A percentile compares a stretch with the other conserved stretches of the same genome.
phyloP scores from a whole-genome alignment of 2,797 vertebrate species.

The Perodicticus potto region DNA sequence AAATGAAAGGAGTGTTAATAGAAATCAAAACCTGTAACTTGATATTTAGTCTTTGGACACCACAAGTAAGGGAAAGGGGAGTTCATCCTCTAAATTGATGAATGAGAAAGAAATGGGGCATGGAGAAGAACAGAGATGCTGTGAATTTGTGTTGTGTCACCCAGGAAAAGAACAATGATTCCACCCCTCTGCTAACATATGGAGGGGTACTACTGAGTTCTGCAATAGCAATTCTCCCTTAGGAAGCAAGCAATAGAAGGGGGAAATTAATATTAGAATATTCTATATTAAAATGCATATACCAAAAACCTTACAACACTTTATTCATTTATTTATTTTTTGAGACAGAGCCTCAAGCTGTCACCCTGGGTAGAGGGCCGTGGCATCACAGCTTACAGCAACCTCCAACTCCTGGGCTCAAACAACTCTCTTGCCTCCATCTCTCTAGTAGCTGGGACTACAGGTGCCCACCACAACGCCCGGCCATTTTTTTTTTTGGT shows the following conservation, averaged over 20 bases:
- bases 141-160: background rate
- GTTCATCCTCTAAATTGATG: background rate
- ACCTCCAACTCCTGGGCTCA: no score
- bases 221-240: conserved; percentile 53
- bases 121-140: background rate
- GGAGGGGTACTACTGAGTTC: conserved; percentile 45
- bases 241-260: background rate
- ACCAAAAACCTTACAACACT: background rate
- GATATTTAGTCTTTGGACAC: background rate
- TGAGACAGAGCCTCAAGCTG: no score
- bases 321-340: no score
- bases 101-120: background rate
- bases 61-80: background rate
- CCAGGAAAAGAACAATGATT: background rate
- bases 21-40: background rate
- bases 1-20: background rate
- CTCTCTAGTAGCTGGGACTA: no score
- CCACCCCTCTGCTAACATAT: conserved; percentile 30
- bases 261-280: conserved; percentile 52
- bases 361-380: no score
- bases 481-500: no score
- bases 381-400: no score
- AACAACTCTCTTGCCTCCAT: no score
- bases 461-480: no score
- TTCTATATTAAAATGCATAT: conserved; percentile 46